These are phyloP conservation scores for Papilio elwesi DNA, from an alignment of 2,888 invertebrate species.

Conservation along the genomic window DNA sequence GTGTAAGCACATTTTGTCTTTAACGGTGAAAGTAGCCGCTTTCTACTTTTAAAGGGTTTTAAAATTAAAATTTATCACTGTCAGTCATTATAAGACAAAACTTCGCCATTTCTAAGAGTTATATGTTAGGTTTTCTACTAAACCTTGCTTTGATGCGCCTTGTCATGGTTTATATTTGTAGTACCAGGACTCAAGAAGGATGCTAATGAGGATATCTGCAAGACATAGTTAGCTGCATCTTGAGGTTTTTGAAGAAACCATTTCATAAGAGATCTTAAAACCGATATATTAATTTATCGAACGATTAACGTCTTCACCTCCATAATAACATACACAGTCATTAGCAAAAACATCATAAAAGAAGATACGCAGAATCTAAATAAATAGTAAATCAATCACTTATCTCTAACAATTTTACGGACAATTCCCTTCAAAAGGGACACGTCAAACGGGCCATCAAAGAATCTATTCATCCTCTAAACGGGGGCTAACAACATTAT, in stretches of 20 bases:
- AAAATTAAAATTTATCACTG: not conserved
- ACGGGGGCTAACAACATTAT: conserved; percentile 82
- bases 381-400: conserved; percentile 67
- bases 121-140: not conserved
- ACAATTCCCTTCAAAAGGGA: conserved; percentile 74
- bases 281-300: too few relatives aligned
- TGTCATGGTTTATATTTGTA: too few relatives aligned
- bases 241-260: too few relatives aligned
- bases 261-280: too few relatives aligned
- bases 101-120: not conserved
- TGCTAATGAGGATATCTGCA: too few relatives aligned
- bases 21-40: conserved; percentile 66
- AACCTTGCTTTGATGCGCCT: too few relatives aligned
- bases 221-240: too few relatives aligned
- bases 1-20: conserved; percentile 59
- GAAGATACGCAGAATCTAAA: conserved; percentile 48
- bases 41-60: conserved; percentile 52
- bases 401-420: conserved; percentile 79
- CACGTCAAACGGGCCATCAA: conserved; percentile 78
- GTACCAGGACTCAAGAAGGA: too few relatives aligned
- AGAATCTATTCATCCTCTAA: conserved; percentile 71
- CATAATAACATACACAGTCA: conserved; percentile 51
- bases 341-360: conserved; percentile 69
- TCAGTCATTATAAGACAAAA: not conserved
- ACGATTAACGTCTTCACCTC: not conserved